These are phyloP conservation scores for Camponotus fellah DNA, from an alignment of 2,888 invertebrate species.

Conservation along the genomic window DNA sequence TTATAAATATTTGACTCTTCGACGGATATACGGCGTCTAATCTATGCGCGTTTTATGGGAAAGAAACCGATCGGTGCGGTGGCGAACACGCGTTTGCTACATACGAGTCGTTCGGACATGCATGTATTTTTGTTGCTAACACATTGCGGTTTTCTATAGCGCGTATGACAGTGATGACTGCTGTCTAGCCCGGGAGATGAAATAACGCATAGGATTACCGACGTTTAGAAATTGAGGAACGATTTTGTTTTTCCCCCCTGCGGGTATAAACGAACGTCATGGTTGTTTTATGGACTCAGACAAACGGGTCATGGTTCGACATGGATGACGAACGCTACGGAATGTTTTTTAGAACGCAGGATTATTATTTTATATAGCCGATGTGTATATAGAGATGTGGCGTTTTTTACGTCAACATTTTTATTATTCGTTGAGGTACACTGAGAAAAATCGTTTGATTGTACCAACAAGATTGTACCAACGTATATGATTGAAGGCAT, in stretches of 20 bases:
- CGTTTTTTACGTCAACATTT: background rate
- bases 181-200: conserved; percentile 35
- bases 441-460: too few relatives aligned
- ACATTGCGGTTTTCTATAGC: conserved; percentile 9
- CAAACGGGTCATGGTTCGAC: conserved; percentile 16
- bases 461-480: too few relatives aligned
- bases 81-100: background rate
- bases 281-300: conserved; percentile 5
- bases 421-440: background rate
- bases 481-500: too few relatives aligned
- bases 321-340: background rate
- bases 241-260: conserved; percentile 20
- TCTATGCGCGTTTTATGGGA: background rate
- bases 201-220: conserved; percentile 48
- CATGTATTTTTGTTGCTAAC: conserved; percentile 37
- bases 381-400: too few relatives aligned
- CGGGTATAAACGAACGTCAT: conserved; percentile 37
- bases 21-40: background rate
- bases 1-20: conserved; percentile 40
- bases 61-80: background rate
- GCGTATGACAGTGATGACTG: conserved; percentile 37
- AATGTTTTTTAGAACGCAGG: conserved; percentile 38
- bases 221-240: conserved; percentile 49
- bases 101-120: background rate
- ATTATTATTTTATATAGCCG: conserved; percentile 34